These are phyloP conservation scores for Loriculus beryllinus DNA, from an alignment of 2,797 vertebrate species.

Conservation along the genomic window DNA sequence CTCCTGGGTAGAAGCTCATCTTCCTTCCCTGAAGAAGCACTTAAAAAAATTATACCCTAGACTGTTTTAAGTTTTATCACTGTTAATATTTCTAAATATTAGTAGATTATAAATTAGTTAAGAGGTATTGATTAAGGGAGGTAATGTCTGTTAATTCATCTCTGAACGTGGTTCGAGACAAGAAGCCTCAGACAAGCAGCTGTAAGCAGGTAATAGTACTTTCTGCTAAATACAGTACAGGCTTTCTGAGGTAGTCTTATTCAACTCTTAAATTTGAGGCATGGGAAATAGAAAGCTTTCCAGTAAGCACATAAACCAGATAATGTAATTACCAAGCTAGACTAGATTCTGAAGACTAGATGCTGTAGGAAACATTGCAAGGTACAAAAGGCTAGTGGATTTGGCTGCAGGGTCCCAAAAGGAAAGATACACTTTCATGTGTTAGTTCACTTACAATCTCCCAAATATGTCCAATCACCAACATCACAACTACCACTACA, in stretches of 20 bases:
- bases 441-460: conserved; percentile 6
- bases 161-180: background rate
- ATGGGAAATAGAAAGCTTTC: background rate
- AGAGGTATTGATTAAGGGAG: background rate
- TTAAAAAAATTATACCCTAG: background rate
- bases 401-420: background rate
- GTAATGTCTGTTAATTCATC: background rate
- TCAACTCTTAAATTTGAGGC: background rate
- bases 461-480: background rate
- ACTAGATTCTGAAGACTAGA: background rate
- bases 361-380: background rate
- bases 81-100: background rate
- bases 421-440: conserved; percentile 6
- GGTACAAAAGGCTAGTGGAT: background rate
- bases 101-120: background rate
- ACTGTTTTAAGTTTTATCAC: background rate
- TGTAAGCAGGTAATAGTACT: background rate
- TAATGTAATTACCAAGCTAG: background rate
- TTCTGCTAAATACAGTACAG: background rate
- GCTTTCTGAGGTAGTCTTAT: conserved; percentile 1
- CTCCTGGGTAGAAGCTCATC: background rate
- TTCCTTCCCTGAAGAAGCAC: background rate
- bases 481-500: background rate
- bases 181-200: conserved; percentile 13
- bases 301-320: background rate